These are phyloP conservation scores for Pandion haliaetus DNA, from an alignment of 2,113 vertebrate genomes.

Conservation along the genomic window DNA sequence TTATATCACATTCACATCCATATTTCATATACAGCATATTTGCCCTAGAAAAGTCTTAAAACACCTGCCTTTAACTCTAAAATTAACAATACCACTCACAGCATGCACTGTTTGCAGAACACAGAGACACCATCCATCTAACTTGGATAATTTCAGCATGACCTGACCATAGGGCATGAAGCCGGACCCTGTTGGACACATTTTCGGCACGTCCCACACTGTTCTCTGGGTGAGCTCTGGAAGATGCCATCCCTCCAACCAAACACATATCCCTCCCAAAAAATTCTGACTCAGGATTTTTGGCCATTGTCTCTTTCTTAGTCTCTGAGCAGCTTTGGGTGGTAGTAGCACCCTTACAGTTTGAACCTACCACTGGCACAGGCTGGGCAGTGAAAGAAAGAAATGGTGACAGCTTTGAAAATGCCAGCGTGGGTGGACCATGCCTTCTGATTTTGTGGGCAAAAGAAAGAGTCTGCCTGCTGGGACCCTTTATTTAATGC, in stretches of 20 bases:
- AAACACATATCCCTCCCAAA: neutral
- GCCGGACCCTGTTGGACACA: rapidly evolving
- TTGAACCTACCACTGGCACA: neutral
- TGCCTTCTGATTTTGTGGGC: neutral
- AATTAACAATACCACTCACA: neutral
- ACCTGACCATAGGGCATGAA: neutral
- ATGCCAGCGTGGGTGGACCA: neutral
- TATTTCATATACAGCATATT: neutral
- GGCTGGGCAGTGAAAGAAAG: neutral
- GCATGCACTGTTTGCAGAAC: neutral
- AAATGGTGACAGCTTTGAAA: neutral
- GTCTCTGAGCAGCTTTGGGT: neutral
- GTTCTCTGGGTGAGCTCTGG: neutral
- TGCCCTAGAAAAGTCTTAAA: neutral
- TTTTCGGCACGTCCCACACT: neutral
- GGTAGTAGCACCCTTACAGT: neutral
- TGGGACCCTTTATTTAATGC: neutral
- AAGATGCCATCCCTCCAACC: neutral
- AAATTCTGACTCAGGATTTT: neutral
- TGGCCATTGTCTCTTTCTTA: rapidly evolving
- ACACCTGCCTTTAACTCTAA: neutral
- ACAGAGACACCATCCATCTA: neutral
- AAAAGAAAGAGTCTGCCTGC: neutral
- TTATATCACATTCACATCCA: neutral
- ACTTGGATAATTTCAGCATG: neutral